A percentile compares a stretch with the other conserved stretches of the same genome.
Conservation (phyloP, 35 echinoderm and acorn worm species). For the Acanthaster planci region DNA sequence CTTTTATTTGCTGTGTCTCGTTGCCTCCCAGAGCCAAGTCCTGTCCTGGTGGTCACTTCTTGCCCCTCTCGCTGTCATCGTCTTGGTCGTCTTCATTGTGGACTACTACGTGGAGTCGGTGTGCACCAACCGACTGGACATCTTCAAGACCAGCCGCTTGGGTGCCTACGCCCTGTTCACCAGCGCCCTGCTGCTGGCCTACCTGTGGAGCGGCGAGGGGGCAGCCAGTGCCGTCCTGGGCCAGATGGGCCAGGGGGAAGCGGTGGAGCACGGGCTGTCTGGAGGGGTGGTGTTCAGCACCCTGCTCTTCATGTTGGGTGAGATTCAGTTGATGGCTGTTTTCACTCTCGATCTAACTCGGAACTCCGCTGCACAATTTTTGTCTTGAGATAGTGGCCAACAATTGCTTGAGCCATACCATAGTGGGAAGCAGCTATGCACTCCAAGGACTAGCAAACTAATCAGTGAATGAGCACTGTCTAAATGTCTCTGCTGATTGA, state of each 20-base stretch:
- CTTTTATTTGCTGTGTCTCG: neutral
- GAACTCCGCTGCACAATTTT: too few relatives aligned
- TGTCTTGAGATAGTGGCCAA: too few relatives aligned
- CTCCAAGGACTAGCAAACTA: too few relatives aligned
- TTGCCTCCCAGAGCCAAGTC: slow-evolving; percentile 46
- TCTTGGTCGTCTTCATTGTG: slow-evolving; percentile 76
- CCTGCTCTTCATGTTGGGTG: slow-evolving; percentile 84
- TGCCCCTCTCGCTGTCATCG: slow-evolving; percentile 71
- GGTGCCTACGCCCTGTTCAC: slow-evolving; percentile 60
- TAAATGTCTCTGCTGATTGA: too few relatives aligned
- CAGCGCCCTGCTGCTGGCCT: slow-evolving; percentile 60
- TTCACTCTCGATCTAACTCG: too few relatives aligned
- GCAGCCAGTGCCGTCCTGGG: slow-evolving; percentile 13
- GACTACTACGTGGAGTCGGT: slow-evolving; percentile 95
- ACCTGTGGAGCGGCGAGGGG: slow-evolving; percentile 40
- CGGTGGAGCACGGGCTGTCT: slow-evolving; percentile 75
- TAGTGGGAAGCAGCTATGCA: too few relatives aligned
- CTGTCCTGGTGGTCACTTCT: slow-evolving; percentile 74
- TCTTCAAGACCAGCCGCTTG: slow-evolving; percentile 74
- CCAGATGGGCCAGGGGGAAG: neutral
- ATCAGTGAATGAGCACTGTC: too few relatives aligned
- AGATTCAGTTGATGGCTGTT: slow-evolving; percentile 14
- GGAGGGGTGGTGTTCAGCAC: slow-evolving; percentile 86
- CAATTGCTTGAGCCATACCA: too few relatives aligned
- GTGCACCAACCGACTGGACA: slow-evolving; percentile 65